Conservation (phyloP, 2,113 vertebrate species). For the Etheostoma spectabile region DNA sequence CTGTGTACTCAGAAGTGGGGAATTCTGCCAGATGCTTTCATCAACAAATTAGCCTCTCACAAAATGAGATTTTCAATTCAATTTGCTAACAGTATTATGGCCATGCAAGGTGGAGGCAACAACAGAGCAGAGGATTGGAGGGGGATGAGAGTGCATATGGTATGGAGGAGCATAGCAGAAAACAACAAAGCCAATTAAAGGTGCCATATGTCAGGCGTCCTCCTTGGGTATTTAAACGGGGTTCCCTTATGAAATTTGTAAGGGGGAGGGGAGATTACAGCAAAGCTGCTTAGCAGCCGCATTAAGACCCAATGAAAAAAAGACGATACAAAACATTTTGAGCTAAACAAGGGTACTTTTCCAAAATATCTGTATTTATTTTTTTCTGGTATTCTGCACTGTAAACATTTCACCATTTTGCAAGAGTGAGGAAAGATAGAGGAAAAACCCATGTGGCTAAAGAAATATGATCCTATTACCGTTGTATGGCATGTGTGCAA, state of each 20-base stretch:
- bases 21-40: constrained; percentile 5
- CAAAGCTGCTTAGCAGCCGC: constrained; percentile 74
- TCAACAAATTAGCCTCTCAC: background rate
- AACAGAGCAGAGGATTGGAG: background rate
- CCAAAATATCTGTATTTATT: background rate
- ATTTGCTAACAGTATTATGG: constrained; percentile 10
- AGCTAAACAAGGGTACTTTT: constrained; percentile 21
- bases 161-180: constrained; percentile 38
- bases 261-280: constrained; percentile 61
- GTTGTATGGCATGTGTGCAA: background rate
- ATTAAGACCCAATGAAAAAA: constrained; percentile 63
- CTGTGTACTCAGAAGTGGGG: background rate
- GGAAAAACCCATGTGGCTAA: background rate
- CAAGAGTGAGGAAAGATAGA: background rate
- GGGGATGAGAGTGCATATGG: constrained; percentile 50
- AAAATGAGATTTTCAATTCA: constrained; percentile 7
- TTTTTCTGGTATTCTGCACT: background rate
- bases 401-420: background rate
- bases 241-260: constrained; percentile 68
- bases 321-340: background rate
- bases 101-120: background rate
- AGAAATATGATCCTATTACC: constrained; percentile 25
- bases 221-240: constrained; percentile 52
- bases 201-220: constrained; percentile 74
- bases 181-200: constrained; percentile 69